These are phyloP conservation scores for Tineola bisselliella DNA, from an alignment of 2,888 invertebrate species.

Conservation along the genomic window DNA sequence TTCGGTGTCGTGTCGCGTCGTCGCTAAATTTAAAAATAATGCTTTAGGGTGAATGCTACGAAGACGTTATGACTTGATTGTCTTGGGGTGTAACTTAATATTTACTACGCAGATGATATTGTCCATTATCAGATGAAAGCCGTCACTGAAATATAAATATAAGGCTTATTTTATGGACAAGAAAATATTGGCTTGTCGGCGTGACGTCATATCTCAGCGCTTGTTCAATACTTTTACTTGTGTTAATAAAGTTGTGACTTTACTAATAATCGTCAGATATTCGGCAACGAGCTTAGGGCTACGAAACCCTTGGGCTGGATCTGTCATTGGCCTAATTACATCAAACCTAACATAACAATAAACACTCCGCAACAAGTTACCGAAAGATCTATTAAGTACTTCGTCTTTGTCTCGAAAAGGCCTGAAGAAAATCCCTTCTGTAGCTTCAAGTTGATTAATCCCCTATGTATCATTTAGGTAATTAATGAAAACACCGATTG, in stretches of 20 bases:
- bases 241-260: background rate
- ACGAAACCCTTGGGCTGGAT: background rate
- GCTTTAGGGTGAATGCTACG: background rate
- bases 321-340: background rate
- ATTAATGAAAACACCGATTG: conserved; percentile 9
- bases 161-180: background rate
- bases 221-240: too few relatives aligned
- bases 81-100: conserved; percentile 4
- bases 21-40: background rate
- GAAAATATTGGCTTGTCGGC: background rate
- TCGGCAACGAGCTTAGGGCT: background rate
- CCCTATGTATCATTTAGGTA: conserved; percentile 4
- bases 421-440: background rate
- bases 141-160: background rate
- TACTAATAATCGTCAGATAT: too few relatives aligned
- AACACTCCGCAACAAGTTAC: background rate
- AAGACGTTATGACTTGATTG: conserved; percentile 5
- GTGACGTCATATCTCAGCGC: background rate
- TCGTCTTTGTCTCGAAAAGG: background rate
- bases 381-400: background rate
- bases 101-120: conserved; percentile 10
- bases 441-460: background rate
- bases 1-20: background rate
- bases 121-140: conserved; percentile 1
- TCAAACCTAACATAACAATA: background rate